Evolutionary conservation across 2,113 vertebrate species (phyloP), one percentile per base, ranked within the genome.

Genomic region (Paradoxurus hermaphroditus): DNA sequence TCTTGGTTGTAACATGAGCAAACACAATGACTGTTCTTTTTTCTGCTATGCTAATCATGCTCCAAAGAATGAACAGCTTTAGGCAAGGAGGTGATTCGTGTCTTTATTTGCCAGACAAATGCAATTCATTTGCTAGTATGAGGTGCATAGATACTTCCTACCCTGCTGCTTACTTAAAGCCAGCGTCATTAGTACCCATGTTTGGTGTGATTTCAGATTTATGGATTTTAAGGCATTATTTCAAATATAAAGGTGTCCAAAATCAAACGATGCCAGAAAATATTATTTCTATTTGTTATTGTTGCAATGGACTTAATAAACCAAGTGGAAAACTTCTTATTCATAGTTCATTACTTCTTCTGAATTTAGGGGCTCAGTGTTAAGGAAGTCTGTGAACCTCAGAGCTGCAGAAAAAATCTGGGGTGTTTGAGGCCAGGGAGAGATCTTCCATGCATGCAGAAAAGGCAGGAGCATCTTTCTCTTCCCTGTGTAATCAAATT

Each of bases 31-130:
- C 75, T 96, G 14, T 82, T 86, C 25, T 44, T 23, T 78, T 53
- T 18, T 77, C 86, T 83, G 11, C 59, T 6, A 3, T 1, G 5
- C 89, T 95, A 44, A 51, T 68, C 31, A 90, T 62, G 44, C 11
- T 97, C 23, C 59, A 70, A 72, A 95, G 90, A 92, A 91, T 3
- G 46, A 98, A 21, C 39, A 84, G 27, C 14, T 90, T 92, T 68
- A 79, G 73, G 51, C 67, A 29, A 95, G 90, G n/a, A 86, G 41
- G 29, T 10, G 4, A 75, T 44, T 96, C 77, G 89, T 67, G 21
- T 96, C 95, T 94, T 27, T 94, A n/a, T 96, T 97, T 95, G 44
- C 41, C 56, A 96, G 46, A 81, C 62, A 97, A 81, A 96, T 91
- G 27, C 14, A 95, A 59, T 34, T 97, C 41, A 70, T 53, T 87